These are phyloP conservation scores for Zootoca vivipara DNA, from an alignment of 2,113 vertebrate genomes.

Conservation along the genomic window DNA sequence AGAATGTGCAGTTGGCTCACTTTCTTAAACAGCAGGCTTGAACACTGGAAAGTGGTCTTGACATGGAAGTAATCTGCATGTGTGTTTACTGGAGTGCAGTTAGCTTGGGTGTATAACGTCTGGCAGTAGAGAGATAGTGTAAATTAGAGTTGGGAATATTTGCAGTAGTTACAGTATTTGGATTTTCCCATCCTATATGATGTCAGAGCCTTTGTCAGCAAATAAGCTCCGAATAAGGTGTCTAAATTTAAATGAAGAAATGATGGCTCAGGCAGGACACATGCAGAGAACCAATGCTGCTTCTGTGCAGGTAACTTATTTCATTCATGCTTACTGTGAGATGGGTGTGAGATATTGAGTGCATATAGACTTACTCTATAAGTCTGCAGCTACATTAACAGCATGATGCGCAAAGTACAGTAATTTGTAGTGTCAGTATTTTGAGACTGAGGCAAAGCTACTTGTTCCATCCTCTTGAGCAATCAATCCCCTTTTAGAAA, in stretches of 20 bases:
- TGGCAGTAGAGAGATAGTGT: neutral
- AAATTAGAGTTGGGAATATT: neutral
- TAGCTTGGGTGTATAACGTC: neutral
- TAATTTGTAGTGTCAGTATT: neutral
- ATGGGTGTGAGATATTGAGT: neutral
- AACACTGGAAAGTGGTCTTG: neutral
- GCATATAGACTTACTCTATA: neutral
- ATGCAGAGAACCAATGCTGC: accelerated
- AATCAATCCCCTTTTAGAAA: neutral
- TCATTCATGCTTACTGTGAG: neutral
- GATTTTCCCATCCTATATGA: neutral
- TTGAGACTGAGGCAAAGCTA: neutral
- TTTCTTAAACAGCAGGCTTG: neutral
- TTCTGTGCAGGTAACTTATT: neutral
- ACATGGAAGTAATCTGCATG: neutral
- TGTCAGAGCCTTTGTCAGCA: neutral
- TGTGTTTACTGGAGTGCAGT: neutral
- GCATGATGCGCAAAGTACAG: accelerated
- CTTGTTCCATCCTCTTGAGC: neutral
- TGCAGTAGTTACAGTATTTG: neutral
- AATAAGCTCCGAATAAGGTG: neutral
- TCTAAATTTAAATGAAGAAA: neutral
- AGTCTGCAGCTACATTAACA: neutral
- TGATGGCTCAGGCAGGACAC: neutral
- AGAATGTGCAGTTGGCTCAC: neutral